A percentile compares a stretch with the other conserved stretches of the same genome.
phyloP scores from a whole-genome alignment of 30 jellyfish, hydroid and myxozoan species.

The Pelagia noctiluca region DNA sequence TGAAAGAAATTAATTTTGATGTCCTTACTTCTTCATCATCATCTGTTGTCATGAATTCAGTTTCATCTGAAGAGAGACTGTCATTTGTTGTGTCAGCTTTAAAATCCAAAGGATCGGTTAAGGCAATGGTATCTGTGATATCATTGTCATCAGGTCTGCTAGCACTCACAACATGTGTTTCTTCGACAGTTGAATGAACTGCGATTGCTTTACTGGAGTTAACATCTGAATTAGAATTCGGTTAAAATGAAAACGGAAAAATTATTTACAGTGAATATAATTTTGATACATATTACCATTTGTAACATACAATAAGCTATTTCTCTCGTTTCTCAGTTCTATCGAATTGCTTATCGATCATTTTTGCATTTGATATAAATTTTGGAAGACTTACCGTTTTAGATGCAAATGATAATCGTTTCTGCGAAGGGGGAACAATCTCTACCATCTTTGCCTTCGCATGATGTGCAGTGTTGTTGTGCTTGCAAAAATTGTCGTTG shows the following conservation, averaged over 20 bases:
- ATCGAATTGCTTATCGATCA: not conserved
- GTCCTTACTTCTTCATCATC: conserved; percentile 20
- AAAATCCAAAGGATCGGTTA: not conserved
- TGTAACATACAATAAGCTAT: too few relatives aligned
- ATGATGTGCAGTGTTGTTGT: not conserved
- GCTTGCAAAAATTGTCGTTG: conserved; percentile 59
- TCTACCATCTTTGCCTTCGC: not conserved
- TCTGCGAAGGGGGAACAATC: not conserved
- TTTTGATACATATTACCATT: not conserved
- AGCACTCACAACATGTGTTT: not conserved
- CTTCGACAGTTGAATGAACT: conserved; percentile 14
- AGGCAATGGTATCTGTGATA: not conserved
- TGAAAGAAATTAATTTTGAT: not conserved
- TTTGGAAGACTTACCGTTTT: not conserved
- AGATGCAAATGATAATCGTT: not conserved
- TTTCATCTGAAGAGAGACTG: not conserved
- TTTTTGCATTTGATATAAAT: not conserved
- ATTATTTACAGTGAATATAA: not conserved
- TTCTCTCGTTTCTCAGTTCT: not conserved
- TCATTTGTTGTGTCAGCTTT: not conserved
- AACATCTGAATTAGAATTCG: conserved; percentile 1
- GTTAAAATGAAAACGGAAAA: not conserved
- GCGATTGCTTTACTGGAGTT: not conserved
- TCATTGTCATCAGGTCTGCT: not conserved
- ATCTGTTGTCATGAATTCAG: conserved; percentile 24